phyloP scores from a whole-genome alignment of 2,113 vertebrate genomes.

The Rhinolophus sinicus region DNA sequence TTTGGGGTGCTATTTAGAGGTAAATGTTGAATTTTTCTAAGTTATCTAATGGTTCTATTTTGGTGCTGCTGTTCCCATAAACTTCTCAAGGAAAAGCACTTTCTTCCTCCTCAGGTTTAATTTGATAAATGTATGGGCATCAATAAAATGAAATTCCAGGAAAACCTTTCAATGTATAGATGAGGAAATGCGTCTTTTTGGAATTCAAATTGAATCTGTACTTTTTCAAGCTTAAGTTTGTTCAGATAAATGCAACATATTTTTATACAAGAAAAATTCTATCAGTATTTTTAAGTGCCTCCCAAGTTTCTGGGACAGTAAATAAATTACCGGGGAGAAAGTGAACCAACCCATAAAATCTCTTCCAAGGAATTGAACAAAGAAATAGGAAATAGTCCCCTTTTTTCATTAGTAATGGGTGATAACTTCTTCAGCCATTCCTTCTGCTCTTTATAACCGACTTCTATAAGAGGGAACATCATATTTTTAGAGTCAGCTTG shows the following conservation, averaged over 20 bases:
- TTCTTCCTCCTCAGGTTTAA: not conserved
- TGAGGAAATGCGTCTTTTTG: not conserved
- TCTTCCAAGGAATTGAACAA: not conserved
- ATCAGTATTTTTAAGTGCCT: not conserved
- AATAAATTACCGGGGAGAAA: not conserved
- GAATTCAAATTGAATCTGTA: constrained; percentile 7
- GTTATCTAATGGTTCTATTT: not conserved
- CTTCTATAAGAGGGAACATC: fast-evolving
- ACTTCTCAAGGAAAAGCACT: not conserved
- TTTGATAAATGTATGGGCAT: not conserved
- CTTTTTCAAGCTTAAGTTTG: constrained; percentile 12
- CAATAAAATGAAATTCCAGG: not conserved
- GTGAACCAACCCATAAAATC: not conserved
- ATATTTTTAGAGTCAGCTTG: not conserved
- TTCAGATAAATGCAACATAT: not conserved
- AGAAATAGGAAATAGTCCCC: not conserved
- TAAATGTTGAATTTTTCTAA: not conserved
- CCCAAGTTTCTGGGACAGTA: not conserved
- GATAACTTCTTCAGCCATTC: not conserved
- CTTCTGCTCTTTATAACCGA: not conserved
- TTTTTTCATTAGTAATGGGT: not conserved
- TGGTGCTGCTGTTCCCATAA: not conserved
- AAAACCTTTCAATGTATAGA: not conserved
- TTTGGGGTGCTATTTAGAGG: not conserved
- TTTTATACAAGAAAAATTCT: not conserved